Base-by-base conservation (phyloP, 2,888 invertebrate genomes). In the Stenodera caucasica region DNA sequence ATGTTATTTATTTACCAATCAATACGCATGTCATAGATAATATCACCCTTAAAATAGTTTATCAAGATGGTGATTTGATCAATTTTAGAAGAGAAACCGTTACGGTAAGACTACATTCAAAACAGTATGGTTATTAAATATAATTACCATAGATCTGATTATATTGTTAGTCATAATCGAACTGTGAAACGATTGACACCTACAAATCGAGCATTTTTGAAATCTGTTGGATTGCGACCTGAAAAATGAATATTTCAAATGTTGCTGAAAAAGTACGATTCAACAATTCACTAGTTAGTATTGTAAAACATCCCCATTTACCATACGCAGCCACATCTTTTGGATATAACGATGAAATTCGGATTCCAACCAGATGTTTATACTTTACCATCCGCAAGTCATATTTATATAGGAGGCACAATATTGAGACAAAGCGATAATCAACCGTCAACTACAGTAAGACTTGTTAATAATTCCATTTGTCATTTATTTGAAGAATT, bases 321-420 rank as follows among this genome's bases (percentile, higher is more conserved):
- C 71, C 73, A 55, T 72, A 72, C 63, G 59, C 68, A 53, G 56
- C 64, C 14, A 57, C 64, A 33, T 61, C 60, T 52, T 67, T 64
- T 57, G 65, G 73, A 57, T 68, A 72, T 50, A 76, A 71, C 61
- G 75, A 75, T 74, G 72, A 75, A 68, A 72, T 74, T 15, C 60
- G 72, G 9, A 74, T 75, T 52, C 69, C 72, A 14, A 68, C 74
- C 67, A 50, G 72, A 75, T 60, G 55, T 69, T 23, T 72, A 70
- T 61, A 67, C 72, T 0, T 55, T 72, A 59, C 74, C 72, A n/a
- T 68, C 65, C 32, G 62, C 68, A 52, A 74, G 75, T 70, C 67
- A 49, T 49, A 15, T 66, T 8, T 60, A 65, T 37, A 55, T 66
- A 33, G 61, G 67, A 58, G 67, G 61, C 15, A 65, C 56, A 59